phyloP scores from a whole-genome alignment of 2,797 vertebrate genomes.

The Cuculus canorus region DNA sequence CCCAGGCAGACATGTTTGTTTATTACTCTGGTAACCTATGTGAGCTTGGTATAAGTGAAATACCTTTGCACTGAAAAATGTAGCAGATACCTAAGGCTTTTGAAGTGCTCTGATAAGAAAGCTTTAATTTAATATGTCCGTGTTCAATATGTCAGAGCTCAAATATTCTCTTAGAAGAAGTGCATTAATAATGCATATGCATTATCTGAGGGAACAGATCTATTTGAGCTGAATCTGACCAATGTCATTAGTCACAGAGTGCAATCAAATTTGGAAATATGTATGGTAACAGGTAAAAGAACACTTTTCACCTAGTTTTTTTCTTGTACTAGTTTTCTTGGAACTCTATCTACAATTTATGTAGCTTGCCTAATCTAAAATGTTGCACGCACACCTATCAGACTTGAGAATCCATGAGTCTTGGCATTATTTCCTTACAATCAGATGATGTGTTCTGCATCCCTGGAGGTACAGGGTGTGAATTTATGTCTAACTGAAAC shows the following conservation, averaged over 20 bases:
- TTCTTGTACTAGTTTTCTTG: neutral
- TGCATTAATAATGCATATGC: constrained; percentile 48
- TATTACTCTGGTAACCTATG: constrained; percentile 46
- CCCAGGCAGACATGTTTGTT: constrained; percentile 9
- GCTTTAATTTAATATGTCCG: constrained; percentile 74
- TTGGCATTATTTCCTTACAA: neutral
- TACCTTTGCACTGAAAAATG: constrained; percentile 35
- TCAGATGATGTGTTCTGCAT: neutral
- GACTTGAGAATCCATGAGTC: neutral
- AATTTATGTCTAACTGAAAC: neutral
- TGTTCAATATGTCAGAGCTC: constrained; percentile 73
- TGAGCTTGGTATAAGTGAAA: constrained; percentile 29
- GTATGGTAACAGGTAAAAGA: neutral
- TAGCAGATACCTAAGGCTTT: constrained; percentile 36
- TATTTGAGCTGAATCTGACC: constrained; percentile 61
- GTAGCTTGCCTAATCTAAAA: neutral
- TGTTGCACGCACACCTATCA: neutral
- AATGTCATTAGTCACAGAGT: constrained; percentile 54
- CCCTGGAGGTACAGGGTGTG: neutral
- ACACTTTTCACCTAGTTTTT: neutral
- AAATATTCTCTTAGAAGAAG: constrained; percentile 71
- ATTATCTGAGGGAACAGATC: constrained; percentile 70
- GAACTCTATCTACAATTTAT: neutral
- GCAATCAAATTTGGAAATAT: neutral
- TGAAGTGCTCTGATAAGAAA: constrained; percentile 60